Conservation (phyloP, 2,888 invertebrate species). For the Plutella xylostella region DNA sequence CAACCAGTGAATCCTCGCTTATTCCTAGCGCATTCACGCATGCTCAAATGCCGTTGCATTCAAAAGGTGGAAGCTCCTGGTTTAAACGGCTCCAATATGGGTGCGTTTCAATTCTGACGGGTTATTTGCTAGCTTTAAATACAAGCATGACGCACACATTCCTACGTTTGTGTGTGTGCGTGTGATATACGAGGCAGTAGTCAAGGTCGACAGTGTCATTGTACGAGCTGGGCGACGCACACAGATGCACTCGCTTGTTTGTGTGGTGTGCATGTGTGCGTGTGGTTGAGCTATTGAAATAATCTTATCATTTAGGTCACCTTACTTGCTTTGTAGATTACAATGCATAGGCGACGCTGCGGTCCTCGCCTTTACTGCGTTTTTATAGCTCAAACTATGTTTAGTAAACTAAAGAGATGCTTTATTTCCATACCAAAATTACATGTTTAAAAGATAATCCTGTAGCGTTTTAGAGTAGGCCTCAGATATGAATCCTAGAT, state of each 20-base stretch:
- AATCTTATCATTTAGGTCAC: slow-evolving; percentile 70
- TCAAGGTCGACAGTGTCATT: slow-evolving; percentile 69
- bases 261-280: slow-evolving; percentile 17
- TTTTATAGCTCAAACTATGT: background rate
- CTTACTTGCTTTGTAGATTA: slow-evolving; percentile 65
- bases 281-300: slow-evolving; percentile 48
- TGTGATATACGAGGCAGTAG: slow-evolving; percentile 54
- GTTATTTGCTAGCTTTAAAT: slow-evolving; percentile 42
- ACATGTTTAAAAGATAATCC: too few species aligned
- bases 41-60: background rate
- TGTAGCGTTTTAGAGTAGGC: too few species aligned
- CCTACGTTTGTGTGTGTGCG: slow-evolving; percentile 31
- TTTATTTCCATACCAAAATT: too few species aligned
- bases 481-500: too few species aligned
- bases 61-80: background rate
- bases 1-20: background rate
- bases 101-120: slow-evolving; percentile 26
- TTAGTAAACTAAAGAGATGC: too few species aligned
- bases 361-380: slow-evolving; percentile 4
- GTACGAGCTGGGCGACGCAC: slow-evolving; percentile 52
- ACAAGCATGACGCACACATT: slow-evolving; percentile 47
- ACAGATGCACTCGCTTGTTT: slow-evolving; percentile 30
- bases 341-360: slow-evolving; percentile 29
- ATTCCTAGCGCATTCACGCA: background rate
- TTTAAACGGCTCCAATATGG: background rate